Conservation (phyloP, 2,113 vertebrate species). For the Nannobrachium achirus region DNA sequence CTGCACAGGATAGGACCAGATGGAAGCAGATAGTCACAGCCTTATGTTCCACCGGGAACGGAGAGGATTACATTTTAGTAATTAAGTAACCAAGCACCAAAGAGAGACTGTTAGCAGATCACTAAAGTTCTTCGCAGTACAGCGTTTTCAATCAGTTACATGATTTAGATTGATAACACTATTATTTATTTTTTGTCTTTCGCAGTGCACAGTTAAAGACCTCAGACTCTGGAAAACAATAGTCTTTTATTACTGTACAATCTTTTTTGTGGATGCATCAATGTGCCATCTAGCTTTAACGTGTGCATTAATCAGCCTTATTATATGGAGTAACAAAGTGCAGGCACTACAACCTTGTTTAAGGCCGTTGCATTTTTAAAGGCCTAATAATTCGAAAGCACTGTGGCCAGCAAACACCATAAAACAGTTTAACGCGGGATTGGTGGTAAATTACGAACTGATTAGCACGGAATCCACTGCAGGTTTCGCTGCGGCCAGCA, state of each 20-base stretch:
- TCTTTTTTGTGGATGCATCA: conserved; percentile 29
- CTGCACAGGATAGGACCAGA: no score
- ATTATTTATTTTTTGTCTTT: no score
- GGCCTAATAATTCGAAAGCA: conserved; percentile 49
- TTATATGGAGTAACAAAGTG: conserved; percentile 47
- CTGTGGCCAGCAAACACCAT: conserved; percentile 39
- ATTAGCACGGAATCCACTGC: conserved; percentile 28
- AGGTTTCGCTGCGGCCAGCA: conserved; percentile 9
- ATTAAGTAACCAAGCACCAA: no score
- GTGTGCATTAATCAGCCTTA: conserved; percentile 55
- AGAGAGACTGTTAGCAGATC: no score
- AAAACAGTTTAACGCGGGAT: conserved; percentile 49
- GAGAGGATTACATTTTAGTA: no score
- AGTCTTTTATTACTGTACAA: conserved; percentile 7
- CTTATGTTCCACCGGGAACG: no score
- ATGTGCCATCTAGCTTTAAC: conserved; percentile 22
- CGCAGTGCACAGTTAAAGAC: no score
- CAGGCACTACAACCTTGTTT: conserved; percentile 32
- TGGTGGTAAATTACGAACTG: conserved; percentile 36
- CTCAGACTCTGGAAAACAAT: conserved; percentile 5
- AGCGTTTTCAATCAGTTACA: no score
- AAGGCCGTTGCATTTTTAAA: conserved; percentile 54
- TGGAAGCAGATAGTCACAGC: no score
- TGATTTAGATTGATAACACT: no score
- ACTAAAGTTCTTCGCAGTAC: no score